Percentiles rank a stretch among this genome's conserved stretches.
Conservation (phyloP, 2,888 invertebrate genomes). For the Papilio protenor region DNA sequence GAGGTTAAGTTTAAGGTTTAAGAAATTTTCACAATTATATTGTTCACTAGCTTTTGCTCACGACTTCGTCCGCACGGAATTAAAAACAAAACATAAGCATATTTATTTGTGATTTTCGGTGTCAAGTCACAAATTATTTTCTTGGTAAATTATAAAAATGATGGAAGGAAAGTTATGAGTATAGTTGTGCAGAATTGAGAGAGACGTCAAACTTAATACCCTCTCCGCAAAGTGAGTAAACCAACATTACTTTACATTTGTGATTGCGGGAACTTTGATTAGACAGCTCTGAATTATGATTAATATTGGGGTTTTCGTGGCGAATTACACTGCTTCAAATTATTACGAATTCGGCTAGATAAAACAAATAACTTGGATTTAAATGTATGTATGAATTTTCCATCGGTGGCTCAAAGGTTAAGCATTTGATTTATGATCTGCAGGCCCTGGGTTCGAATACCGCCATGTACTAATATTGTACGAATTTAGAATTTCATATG, state of each 20-base stretch:
- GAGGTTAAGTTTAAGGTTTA: too few relatives aligned
- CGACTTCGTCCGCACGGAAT: too few relatives aligned
- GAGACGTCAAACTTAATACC: constrained; percentile 28
- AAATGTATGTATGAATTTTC: not conserved
- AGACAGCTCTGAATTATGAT: constrained; percentile 43
- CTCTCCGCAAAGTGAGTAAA: constrained; percentile 35
- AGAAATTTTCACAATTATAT: too few relatives aligned
- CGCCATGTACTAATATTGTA: too few relatives aligned
- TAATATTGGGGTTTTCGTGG: constrained; percentile 33
- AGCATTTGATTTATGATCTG: too few relatives aligned
- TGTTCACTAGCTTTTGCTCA: too few relatives aligned
- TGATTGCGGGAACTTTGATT: constrained; percentile 43
- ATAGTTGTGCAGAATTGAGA: constrained; percentile 33
- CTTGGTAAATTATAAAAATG: not conserved
- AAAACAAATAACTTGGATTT: not conserved
- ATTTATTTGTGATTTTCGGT: not conserved
- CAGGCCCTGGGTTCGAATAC: too few relatives aligned
- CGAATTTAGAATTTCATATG: too few relatives aligned
- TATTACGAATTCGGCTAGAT: constrained; percentile 19
- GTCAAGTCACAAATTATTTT: not conserved
- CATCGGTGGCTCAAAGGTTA: too few relatives aligned
- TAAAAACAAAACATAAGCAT: not conserved
- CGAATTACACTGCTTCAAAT: constrained; percentile 27
- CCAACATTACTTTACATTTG: constrained; percentile 41
- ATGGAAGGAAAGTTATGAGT: constrained; percentile 8